A percentile compares a stretch with the other conserved stretches of the same genome.
Conservation (phyloP, 2,797 vertebrate species). For the Avahi laniger region DNA sequence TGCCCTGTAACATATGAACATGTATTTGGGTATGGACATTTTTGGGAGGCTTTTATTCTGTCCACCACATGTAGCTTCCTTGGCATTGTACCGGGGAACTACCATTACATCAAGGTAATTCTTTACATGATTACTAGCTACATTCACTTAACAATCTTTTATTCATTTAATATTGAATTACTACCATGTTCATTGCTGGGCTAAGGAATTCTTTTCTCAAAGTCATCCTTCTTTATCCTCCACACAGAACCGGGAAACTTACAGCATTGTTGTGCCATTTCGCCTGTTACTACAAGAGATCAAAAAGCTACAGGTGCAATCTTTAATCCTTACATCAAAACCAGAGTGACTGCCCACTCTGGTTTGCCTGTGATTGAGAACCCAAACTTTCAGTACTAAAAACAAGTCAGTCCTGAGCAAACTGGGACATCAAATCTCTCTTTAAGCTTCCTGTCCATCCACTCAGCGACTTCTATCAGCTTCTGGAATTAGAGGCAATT, state of each 20-base stretch:
- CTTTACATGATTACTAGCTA: background rate
- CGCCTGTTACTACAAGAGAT: background rate
- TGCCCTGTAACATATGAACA: background rate
- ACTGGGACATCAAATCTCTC: background rate
- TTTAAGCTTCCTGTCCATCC: background rate
- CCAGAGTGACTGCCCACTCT: background rate
- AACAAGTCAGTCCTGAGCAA: background rate
- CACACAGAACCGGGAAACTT: background rate
- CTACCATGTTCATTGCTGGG: background rate
- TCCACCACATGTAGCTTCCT: background rate
- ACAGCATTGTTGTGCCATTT: background rate
- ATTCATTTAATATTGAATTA: background rate
- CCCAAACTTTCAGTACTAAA: background rate
- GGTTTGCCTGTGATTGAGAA: background rate
- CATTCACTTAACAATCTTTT: background rate
- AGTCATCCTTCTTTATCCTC: background rate
- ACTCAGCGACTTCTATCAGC: background rate
- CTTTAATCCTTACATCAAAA: background rate
- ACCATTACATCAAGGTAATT: background rate
- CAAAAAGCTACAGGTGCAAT: background rate
- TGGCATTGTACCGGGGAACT: background rate
- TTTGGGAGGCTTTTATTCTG: background rate
- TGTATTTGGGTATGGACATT: background rate
- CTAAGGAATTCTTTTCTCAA: background rate
- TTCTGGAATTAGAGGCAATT: background rate